Evolutionary conservation across 2,888 invertebrate genomes (phyloP).

Genomic region (Cephus pygmeus): DNA sequence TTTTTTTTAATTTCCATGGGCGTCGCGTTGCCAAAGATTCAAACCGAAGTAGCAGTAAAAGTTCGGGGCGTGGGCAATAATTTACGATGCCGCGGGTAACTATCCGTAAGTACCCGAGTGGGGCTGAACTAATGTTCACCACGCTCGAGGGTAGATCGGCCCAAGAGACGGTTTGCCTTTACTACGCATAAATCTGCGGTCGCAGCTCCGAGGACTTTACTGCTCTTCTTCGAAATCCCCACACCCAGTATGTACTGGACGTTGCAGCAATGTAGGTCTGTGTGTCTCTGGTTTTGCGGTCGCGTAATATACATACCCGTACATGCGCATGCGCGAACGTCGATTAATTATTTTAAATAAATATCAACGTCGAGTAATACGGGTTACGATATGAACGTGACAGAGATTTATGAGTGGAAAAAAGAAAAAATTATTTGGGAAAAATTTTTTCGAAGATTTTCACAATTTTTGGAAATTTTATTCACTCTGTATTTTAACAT

Average conservation of each 20-base stretch:
- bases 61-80: conserved; percentile 59
- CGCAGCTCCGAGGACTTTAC: conserved; percentile 44
- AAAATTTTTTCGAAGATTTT: neutral
- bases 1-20: conserved; percentile 31
- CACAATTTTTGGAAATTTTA: neutral
- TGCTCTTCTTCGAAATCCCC: conserved; percentile 56
- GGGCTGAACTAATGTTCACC: conserved; percentile 47
- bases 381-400: neutral
- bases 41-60: conserved; percentile 52
- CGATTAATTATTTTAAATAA: neutral
- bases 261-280: conserved; percentile 2
- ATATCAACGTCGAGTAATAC: neutral
- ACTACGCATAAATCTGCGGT: conserved; percentile 61
- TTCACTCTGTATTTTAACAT: neutral
- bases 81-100: conserved; percentile 62
- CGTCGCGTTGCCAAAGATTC: conserved; percentile 29
- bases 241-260: conserved; percentile 26
- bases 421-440: neutral
- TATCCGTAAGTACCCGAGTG: conserved; percentile 58
- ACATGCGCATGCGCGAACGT: neutral
- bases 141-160: conserved; percentile 13
- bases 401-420: neutral
- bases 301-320: neutral
- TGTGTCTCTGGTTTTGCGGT: conserved; percentile 6
- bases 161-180: conserved; percentile 39